Evolutionary conservation across 2,797 vertebrate genomes (phyloP).

Genomic region (Babyrousa celebensis): DNA sequence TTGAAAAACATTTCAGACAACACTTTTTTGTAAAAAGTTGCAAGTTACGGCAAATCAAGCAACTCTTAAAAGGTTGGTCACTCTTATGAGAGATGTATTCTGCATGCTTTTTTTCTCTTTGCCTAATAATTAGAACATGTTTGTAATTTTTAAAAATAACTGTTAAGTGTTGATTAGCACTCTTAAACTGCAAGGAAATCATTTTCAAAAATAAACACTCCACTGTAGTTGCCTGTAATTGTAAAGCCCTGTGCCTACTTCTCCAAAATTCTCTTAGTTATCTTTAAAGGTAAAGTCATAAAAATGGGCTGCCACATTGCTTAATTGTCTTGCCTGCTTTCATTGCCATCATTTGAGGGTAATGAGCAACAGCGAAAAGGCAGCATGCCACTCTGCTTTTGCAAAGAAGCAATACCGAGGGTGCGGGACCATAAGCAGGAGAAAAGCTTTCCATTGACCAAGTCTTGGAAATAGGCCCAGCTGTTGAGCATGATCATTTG

Average conservation of each 20-base stretch:
- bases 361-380: constrained; percentile 63
- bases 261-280: constrained; percentile 47
- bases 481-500: constrained; percentile 75
- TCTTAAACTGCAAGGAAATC: constrained; percentile 15
- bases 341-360: constrained; percentile 30
- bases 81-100: not conserved
- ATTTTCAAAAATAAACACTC: constrained; percentile 46
- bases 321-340: constrained; percentile 70
- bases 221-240: not conserved
- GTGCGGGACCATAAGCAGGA: constrained; percentile 14
- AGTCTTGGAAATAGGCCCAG: constrained; percentile 75
- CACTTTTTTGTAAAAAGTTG: not conserved
- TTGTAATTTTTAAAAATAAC: constrained; percentile 13
- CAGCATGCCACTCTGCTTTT: not conserved
- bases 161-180: not conserved
- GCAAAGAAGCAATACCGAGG: not conserved
- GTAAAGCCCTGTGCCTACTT: not conserved
- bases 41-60: not conserved
- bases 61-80: not conserved
- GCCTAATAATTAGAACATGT: not conserved
- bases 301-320: constrained; percentile 57
- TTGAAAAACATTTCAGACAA: not conserved
- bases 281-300: constrained; percentile 74
- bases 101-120: not conserved
- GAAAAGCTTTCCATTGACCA: constrained; percentile 79